Base-by-base conservation (phyloP, 2,113 vertebrate genomes). In the Echinops telfairi region DNA sequence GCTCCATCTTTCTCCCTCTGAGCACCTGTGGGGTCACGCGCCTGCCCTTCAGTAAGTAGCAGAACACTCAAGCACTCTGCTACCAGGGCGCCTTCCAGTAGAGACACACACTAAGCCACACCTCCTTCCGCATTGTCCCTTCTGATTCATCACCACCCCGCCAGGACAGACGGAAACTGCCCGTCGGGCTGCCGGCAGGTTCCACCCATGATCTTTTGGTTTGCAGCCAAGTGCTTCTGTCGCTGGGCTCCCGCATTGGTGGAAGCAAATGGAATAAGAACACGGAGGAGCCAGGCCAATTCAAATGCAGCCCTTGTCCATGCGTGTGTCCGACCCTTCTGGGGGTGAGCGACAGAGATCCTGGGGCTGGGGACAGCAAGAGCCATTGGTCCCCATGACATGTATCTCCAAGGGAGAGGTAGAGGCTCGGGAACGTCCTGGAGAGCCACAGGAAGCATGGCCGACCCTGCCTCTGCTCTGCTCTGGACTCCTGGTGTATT, bases 231-330 rank as follows among this genome's bases (percentile, higher is more conserved):
- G 15, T 31, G 12, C 66, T 68, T 31, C 31, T 4, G 9, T 29
- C 66, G 31, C 19, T 20, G 33, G 31, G 68, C 11, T 0, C 68
- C 33, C 11, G 40, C 1, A 12, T 0, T 0, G 27, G 64, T 7
- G 19, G 31, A 10, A 9, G 20, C 31, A 7, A 3, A 17, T 4
- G 57, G 7, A 15, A 22, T 2, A 1, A 0, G 3, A 53, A 53
- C 47, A 53, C 12, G 10, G 47, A 27, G 25, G 76, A 38, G n/a
- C 16, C 58, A 25, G 25, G 6, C 60, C 4, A n/a, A 62, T 0
- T 3, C 0, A 1, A 9, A 2, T 0, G 60, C 22, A 17, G 60
- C 22, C 17, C 60, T 19, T 23, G 22, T 62, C 60, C 68, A 20
- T 12, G 33, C 10, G 16, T 1, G 1, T 2, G 6, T 11, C 43